Evolutionary conservation across 1,140 invertebrate genomes (phyloP).

Genomic region (Halotydeus destructor): DNA sequence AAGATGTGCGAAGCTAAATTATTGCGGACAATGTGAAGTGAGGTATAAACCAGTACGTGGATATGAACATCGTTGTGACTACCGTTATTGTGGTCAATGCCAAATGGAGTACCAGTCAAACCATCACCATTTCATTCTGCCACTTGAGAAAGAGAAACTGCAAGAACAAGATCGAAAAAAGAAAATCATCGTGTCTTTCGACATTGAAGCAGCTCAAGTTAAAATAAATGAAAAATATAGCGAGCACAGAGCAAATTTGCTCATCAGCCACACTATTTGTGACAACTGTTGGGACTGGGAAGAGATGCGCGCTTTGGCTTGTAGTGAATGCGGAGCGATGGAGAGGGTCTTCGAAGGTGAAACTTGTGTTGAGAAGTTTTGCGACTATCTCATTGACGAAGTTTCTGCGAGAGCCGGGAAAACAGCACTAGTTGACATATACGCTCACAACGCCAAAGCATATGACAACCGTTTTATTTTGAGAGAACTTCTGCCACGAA

Average conservation of each 20-base stretch:
- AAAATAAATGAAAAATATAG: background rate
- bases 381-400: background rate
- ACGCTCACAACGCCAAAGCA: slow-evolving; percentile 1
- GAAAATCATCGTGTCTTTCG: background rate
- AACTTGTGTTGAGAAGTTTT: slow-evolving; percentile 1
- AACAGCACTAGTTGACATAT: background rate
- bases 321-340: background rate
- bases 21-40: too few species aligned
- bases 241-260: background rate
- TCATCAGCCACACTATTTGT: background rate
- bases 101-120: too few species aligned
- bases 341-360: background rate
- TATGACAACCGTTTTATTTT: slow-evolving; percentile 4
- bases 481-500: background rate
- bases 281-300: background rate
- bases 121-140: background rate
- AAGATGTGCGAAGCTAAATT: too few species aligned
- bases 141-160: background rate
- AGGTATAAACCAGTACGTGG: too few species aligned
- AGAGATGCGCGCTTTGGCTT: too few species aligned
- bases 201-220: background rate
- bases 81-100: too few species aligned
- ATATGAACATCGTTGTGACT: too few species aligned
- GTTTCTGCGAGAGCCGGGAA: background rate
- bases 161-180: background rate